Percentiles rank a stretch among this genome's conserved stretches.
Conservation (phyloP, 2,888 invertebrate genomes). For the Salticus scenicus region DNA sequence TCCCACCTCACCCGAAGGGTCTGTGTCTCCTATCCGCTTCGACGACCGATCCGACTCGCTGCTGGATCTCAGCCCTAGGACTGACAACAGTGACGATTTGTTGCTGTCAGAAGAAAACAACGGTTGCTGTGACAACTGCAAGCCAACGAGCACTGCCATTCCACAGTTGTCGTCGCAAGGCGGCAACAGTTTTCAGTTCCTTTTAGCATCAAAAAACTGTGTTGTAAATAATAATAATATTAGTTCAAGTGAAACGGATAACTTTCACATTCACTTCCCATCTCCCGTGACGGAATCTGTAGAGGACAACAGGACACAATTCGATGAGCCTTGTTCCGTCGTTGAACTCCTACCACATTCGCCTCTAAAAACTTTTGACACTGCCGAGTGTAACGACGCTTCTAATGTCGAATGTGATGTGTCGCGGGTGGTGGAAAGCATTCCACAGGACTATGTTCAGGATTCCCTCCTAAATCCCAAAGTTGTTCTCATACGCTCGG, state of each 20-base stretch:
- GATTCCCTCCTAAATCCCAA: constrained; percentile 34
- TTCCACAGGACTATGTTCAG: neutral
- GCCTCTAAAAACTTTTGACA: constrained; percentile 8
- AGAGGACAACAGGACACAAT: neutral
- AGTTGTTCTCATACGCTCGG: constrained; percentile 52
- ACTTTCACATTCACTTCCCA: neutral
- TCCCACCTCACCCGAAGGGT: constrained; percentile 33
- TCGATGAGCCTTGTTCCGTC: neutral
- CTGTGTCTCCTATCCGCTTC: constrained; percentile 56
- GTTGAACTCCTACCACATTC: neutral
- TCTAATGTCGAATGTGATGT: neutral
- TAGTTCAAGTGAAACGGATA: neutral
- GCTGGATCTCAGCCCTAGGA: constrained; percentile 52
- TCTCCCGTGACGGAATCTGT: neutral
- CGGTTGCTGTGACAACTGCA: constrained; percentile 24
- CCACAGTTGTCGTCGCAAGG: neutral
- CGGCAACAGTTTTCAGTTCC: constrained; percentile 39
- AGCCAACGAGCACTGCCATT: neutral
- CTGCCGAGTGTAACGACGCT: constrained; percentile 13
- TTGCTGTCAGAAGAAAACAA: constrained; percentile 27
- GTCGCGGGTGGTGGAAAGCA: neutral
- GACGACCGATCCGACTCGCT: constrained; percentile 51
- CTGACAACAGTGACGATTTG: constrained; percentile 40
- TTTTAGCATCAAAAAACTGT: constrained; percentile 29
- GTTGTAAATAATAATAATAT: neutral